Base-by-base conservation (phyloP, 2,113 vertebrate species). In the Passer domesticus region DNA sequence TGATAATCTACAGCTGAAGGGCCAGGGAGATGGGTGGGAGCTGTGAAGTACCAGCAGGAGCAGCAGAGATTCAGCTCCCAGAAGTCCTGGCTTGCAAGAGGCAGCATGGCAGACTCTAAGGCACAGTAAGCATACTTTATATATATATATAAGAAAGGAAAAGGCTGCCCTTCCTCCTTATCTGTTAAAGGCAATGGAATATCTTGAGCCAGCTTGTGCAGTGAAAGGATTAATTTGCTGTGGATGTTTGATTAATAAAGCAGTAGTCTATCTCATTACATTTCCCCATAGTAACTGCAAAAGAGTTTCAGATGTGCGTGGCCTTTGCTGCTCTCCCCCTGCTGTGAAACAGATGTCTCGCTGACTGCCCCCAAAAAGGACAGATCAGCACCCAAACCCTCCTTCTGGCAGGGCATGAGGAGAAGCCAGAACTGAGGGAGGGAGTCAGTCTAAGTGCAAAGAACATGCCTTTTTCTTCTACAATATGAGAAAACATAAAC, bases 231-330 rank as follows among this genome's bases (percentile, higher is more conserved):
- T 95, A 77, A 91, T 97, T 94, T 93, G 76, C 73, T 87, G 52
- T 75, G 47, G 64, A 69, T 86, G 80, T 83, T 94, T 91, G 92
- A 91, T 92, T 97, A 93, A 89, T 90, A 94, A 92, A 92, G 92
- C 31, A 93, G 72, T 83, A 83, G 79, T 90, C 94, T 88, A 88
- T 94, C 85, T 93, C 67, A 30, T 95, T 88, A 22, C 25, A 10
- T 73, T 94, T 96, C 49, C 66, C 60, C 14, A 5, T 33, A 88
- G 85, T 66, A 82, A 72, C 41, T 83, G 52, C 44, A 73, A 24
- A 91, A 70, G 82, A 13, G 49, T 91, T 95, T 90, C 83, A 87
- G 73, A 75, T 72, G 37, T 66, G 35, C 22, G 0, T 4, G 12
- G 59, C 31, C 47, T 88, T 95, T 90, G 53, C 76, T 0, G 2